A percentile compares a stretch with the other conserved stretches of the same genome.
Evolutionary conservation across 2,797 vertebrate species (phyloP).

Genomic region (Pipistrellus pipistrellus): DNA sequence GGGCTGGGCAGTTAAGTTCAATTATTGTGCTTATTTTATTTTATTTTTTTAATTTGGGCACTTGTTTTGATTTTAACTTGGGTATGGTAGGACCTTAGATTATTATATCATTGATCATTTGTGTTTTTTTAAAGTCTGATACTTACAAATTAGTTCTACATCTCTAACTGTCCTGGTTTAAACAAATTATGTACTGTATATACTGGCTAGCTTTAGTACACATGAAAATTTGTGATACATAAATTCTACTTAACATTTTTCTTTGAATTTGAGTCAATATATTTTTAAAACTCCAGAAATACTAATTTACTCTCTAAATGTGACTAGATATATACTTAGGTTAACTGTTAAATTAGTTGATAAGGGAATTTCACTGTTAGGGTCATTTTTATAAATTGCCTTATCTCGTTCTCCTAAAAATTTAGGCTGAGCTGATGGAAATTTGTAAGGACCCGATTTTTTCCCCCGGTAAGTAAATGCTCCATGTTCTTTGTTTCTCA

Average conservation of each 20-base stretch:
- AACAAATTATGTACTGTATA: neutral
- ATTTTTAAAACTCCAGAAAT: neutral
- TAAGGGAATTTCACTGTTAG: neutral
- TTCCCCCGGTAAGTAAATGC: neutral
- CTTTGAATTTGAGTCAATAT: constrained; percentile 11
- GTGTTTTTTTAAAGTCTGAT: neutral
- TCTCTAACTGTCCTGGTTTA: neutral
- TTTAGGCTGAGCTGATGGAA: neutral
- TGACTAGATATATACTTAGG: neutral
- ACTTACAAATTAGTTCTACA: neutral
- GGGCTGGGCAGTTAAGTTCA: constrained; percentile 3
- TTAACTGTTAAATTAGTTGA: neutral
- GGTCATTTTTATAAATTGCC: neutral
- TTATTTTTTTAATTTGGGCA: neutral
- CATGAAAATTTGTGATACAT: neutral
- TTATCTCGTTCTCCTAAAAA: neutral
- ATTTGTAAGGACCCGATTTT: neutral
- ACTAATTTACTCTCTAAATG: neutral
- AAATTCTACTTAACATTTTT: neutral
- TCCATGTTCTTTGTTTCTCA: neutral
- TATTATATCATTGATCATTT: neutral
- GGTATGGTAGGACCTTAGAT: neutral
- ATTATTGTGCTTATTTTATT: neutral
- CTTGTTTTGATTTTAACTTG: neutral
- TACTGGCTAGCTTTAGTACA: neutral